These are phyloP conservation scores for Cryptoleucopteryx plumbea DNA, from an alignment of 2,113 vertebrate genomes.

Conservation along the genomic window DNA sequence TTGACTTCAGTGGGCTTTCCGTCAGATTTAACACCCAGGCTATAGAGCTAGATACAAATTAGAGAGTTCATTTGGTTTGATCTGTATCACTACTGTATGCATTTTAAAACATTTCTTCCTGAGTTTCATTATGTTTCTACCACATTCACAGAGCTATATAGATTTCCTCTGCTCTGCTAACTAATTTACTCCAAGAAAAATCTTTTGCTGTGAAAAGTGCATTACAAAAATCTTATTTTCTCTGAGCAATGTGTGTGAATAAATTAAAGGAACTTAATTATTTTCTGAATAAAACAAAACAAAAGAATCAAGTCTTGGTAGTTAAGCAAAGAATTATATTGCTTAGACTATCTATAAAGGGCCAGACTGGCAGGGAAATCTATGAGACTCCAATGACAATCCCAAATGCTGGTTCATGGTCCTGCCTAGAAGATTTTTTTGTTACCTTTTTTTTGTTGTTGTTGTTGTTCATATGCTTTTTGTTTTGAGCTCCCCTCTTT, in stretches of 20 bases:
- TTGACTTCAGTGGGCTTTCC: slow-evolving; percentile 48
- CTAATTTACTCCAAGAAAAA: slow-evolving; percentile 58
- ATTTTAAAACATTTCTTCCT: slow-evolving; percentile 34
- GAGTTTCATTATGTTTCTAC: slow-evolving; percentile 39
- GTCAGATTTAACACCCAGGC: slow-evolving; percentile 8
- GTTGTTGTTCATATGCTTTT: not conserved
- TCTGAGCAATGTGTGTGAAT: slow-evolving; percentile 26
- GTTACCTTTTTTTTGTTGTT: no score
- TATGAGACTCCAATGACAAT: not conserved
- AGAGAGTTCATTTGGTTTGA: slow-evolving; percentile 32
- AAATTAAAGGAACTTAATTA: slow-evolving; percentile 57
- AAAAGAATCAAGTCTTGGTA: slow-evolving; percentile 33
- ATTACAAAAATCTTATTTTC: slow-evolving; percentile 53
- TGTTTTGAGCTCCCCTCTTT: not conserved
- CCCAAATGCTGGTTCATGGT: not conserved
- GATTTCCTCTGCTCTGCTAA: slow-evolving; percentile 29
- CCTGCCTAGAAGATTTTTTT: not conserved
- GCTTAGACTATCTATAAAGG: slow-evolving; percentile 39
- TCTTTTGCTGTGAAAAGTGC: slow-evolving; percentile 32
- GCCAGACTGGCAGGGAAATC: slow-evolving; percentile 3
- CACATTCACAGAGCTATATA: slow-evolving; percentile 4
- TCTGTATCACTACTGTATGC: slow-evolving; percentile 11
- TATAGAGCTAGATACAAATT: slow-evolving; percentile 35
- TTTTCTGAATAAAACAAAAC: slow-evolving; percentile 47
- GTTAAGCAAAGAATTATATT: not conserved